These are phyloP conservation scores for Oryzias curvinotus DNA, from an alignment of 2,113 vertebrate genomes.

Conservation along the genomic window DNA sequence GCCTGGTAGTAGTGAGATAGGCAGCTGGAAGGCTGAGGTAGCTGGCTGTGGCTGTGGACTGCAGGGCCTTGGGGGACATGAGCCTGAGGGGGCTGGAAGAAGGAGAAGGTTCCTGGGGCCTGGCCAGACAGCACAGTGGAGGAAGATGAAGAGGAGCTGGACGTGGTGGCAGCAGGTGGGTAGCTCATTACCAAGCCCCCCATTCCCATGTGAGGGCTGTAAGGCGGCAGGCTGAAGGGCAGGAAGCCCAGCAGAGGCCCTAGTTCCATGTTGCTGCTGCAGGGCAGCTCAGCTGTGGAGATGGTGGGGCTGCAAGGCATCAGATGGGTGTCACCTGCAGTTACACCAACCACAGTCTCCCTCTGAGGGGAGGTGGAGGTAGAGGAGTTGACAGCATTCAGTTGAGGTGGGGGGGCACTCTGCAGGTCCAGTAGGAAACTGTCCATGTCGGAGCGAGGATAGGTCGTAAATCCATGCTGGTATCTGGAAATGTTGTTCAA, in stretches of 20 bases:
- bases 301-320: constrained; percentile 87
- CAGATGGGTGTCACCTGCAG: constrained; percentile 72
- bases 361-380: constrained; percentile 83
- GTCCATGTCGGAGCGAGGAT: constrained; percentile 92
- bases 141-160: constrained; percentile 68
- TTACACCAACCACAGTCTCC: constrained; percentile 78
- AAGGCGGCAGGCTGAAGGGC: constrained; percentile 90
- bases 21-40: constrained; percentile 88
- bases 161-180: constrained; percentile 68
- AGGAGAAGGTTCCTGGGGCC: constrained; percentile 84
- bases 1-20: constrained; percentile 98
- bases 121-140: constrained; percentile 79
- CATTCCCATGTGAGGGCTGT: constrained; percentile 86
- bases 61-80: constrained; percentile 60
- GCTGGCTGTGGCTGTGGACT: constrained; percentile 79
- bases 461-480: constrained; percentile 96
- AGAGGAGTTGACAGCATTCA: constrained; percentile 78
- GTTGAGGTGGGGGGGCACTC: constrained; percentile 83
- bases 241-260: constrained; percentile 93
- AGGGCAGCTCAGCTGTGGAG: constrained; percentile 86
- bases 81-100: constrained; percentile 70
- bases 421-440: constrained; percentile 94
- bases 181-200: constrained; percentile 93
- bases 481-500: constrained; percentile 83
- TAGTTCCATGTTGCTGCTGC: constrained; percentile 94